Conservation (phyloP, 2,888 invertebrate genomes). For the Trichacis sp. region DNA sequence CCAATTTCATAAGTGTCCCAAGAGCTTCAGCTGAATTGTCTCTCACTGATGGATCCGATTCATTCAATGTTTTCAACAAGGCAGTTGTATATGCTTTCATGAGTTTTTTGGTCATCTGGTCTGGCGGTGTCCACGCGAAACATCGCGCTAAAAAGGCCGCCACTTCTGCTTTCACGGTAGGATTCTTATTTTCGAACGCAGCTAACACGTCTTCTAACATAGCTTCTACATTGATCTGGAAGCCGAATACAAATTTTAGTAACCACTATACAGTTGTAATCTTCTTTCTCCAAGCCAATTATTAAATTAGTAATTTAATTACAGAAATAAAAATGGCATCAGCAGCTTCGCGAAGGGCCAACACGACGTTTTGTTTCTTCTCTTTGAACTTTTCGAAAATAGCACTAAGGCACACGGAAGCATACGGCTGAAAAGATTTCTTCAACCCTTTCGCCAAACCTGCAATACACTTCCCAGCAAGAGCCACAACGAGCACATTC, state of each 20-base stretch:
- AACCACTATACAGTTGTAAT: conserved; percentile 1
- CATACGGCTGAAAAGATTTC: conserved; percentile 88
- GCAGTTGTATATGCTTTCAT: conserved; percentile 84
- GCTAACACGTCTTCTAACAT: conserved; percentile 88
- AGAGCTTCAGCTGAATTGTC: conserved; percentile 94
- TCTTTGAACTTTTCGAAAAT: conserved; percentile 97
- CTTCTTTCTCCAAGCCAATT: no score
- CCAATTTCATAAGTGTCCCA: conserved; percentile 93
- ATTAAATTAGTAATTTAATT: no score
- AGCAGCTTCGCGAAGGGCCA: conserved; percentile 87
- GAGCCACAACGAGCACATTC: conserved; percentile 92
- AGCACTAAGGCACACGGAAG: conserved; percentile 79
- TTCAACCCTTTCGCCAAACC: conserved; percentile 88
- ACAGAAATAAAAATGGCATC: conserved; percentile 89
- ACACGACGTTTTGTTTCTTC: conserved; percentile 92
- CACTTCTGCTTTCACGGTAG: conserved; percentile 88
- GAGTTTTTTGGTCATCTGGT: conserved; percentile 88
- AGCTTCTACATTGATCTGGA: conserved; percentile 83
- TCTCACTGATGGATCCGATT: conserved; percentile 89
- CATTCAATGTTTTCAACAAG: conserved; percentile 83
- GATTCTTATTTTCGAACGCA: conserved; percentile 92
- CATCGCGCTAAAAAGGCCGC: conserved; percentile 86
- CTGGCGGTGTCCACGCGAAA: conserved; percentile 84
- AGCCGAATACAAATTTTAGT: conserved; percentile 5
- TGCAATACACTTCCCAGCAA: conserved; percentile 86